A percentile compares a stretch with the other conserved stretches of the same genome.
Evolutionary conservation across 1,140 invertebrate species (phyloP).

Genomic region (Zaprionus vittiger): DNA sequence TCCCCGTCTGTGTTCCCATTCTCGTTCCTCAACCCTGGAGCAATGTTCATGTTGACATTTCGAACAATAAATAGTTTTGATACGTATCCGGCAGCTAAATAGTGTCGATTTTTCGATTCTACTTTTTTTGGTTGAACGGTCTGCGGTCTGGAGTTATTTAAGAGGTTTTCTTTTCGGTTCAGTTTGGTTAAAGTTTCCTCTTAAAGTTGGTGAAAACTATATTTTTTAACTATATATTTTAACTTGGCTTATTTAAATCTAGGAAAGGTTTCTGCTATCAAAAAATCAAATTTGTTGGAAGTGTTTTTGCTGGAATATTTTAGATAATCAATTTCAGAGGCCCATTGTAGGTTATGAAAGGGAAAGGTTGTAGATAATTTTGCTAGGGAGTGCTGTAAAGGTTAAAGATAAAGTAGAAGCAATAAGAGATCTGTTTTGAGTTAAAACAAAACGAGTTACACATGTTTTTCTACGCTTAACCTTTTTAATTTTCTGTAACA

Average conservation of each 20-base stretch:
- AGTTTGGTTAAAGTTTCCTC: not conserved
- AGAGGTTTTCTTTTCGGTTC: not conserved
- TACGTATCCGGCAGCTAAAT: conserved; percentile 4
- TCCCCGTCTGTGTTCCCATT: conserved; percentile 28
- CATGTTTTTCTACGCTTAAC: not conserved
- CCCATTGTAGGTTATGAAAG: too few relatives aligned
- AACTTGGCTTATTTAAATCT: not conserved
- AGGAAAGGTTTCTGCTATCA: not conserved
- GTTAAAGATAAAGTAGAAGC: too few relatives aligned
- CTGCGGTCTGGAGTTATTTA: not conserved
- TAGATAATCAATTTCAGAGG: too few relatives aligned
- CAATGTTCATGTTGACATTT: conserved; percentile 46
- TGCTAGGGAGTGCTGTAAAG: too few relatives aligned
- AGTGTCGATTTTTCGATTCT: not conserved
- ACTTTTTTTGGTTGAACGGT: not conserved
- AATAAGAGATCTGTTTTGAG: too few relatives aligned
- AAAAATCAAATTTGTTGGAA: not conserved
- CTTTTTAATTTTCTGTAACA: not conserved
- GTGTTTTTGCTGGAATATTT: not conserved
- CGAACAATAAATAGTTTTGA: conserved; percentile 19
- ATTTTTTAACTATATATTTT: not conserved
- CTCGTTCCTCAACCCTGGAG: conserved; percentile 46
- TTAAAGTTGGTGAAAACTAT: not conserved
- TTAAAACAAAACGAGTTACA: not conserved
- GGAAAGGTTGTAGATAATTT: not conserved